Conservation (phyloP, 2,797 vertebrate genomes). For the Phrynocephalus vlangalii region DNA sequence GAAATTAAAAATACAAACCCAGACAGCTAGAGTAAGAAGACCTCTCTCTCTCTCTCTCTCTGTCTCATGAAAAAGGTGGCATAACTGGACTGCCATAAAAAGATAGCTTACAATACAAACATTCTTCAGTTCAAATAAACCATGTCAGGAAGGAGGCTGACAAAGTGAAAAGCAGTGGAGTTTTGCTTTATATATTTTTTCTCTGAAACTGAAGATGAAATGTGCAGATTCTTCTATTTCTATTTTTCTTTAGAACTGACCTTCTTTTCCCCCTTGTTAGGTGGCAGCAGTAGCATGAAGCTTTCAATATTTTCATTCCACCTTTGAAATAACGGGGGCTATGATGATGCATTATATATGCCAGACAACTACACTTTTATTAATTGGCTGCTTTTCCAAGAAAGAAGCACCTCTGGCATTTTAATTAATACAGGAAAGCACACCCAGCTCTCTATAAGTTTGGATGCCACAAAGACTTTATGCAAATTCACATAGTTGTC, state of each 20-base stretch:
- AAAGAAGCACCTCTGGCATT: not conserved
- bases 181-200: not conserved
- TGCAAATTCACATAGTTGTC: not conserved
- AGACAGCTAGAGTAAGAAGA: not conserved
- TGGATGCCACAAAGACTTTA: not conserved
- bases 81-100: not conserved
- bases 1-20: no score
- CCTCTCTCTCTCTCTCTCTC: no score
- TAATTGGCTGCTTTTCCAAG: conserved; percentile 30
- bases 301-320: conserved; percentile 41
- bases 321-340: conserved; percentile 13
- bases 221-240: not conserved
- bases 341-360: conserved; percentile 30
- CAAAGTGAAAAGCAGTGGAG: not conserved
- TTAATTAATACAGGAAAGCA: conserved; percentile 5
- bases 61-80: not conserved
- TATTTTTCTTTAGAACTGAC: not conserved
- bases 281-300: not conserved
- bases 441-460: not conserved
- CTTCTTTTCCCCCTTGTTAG: not conserved
- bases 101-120: not conserved
- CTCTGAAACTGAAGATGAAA: not conserved
- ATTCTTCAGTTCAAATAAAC: not conserved
- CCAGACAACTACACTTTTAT: conserved; percentile 18
- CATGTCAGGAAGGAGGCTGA: not conserved